Evolutionary conservation across 2,113 vertebrate species (phyloP), one percentile per base, ranked within the genome.

Genomic region (Speoplatyrhinus poulsoni): DNA sequence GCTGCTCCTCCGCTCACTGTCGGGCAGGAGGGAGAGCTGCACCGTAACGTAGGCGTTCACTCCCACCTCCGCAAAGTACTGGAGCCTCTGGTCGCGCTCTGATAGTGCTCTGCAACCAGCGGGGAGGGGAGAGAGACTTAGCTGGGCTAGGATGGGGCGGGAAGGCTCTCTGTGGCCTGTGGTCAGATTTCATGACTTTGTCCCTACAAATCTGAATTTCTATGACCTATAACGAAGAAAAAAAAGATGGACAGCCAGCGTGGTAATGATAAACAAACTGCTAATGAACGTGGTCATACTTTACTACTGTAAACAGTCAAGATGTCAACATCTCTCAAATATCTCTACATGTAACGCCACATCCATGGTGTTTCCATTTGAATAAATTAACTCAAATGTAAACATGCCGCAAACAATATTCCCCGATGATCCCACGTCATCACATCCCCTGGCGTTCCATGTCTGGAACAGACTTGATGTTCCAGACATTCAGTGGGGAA

Each of bases 11-110:
- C 54, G 67, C 76, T 94, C 94, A 1, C 72, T 82, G 61, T 88
- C 92, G 0, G 95, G 93, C 19, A 96, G 83, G 86, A 98, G 95
- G 79, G 96, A 93, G 33, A 94, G 89, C 55, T 94, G 92, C 60
- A 90, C 76, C 0, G 92, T 92, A 59, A 98, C 87, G 1, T 92
- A 98, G 0, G 92, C 36, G 15, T 97, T 98, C 58, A 98, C 92
- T 2, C 96, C 98, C 1, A 94, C 89, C 1, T 87, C 79, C 0
- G 92, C 88, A 13, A 85, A 94, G 76, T 92, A 91, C 67, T 87
- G 90, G 2, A 96, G 83, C 0, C 82, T 83, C 0, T 93, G 90
- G 69, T 95, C 91, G 62, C 77, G 82, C 57, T 93, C 90, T 13
- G 94, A 93, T 72, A 95, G 62, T 46, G 85, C 80, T 75, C 97